These are phyloP conservation scores for Tetramorium alpestre DNA, from an alignment of 1,140 invertebrate species.

Conservation along the genomic window DNA sequence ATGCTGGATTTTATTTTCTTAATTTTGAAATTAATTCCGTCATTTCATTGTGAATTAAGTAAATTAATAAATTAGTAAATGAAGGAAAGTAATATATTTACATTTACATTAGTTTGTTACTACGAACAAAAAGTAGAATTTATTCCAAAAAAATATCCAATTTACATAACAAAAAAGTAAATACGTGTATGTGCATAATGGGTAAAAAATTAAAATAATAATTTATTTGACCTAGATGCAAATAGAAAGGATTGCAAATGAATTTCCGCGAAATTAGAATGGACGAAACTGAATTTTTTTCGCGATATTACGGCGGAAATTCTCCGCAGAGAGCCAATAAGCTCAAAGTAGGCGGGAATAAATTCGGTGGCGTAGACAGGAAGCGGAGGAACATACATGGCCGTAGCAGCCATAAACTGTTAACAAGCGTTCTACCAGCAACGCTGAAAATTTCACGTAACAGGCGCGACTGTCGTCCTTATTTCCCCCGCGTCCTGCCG, in stretches of 20 bases:
- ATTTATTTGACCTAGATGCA: constrained; percentile 27
- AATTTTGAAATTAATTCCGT: background rate
- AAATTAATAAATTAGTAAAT: background rate
- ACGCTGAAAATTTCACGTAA: constrained; percentile 57
- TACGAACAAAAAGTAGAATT: background rate
- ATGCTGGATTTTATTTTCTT: background rate
- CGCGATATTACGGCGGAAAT: constrained; percentile 2
- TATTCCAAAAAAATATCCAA: background rate
- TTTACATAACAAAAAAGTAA: background rate
- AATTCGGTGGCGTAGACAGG: constrained; percentile 44
- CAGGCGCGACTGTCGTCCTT: constrained; percentile 34
- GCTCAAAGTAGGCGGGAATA: constrained; percentile 43
- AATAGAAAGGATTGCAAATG: background rate
- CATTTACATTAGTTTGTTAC: background rate
- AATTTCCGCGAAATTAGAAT: background rate
- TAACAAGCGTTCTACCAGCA: constrained; percentile 45
- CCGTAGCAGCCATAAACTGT: constrained; percentile 50
- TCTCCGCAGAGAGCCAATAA: constrained; percentile 19
- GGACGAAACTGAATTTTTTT: background rate
- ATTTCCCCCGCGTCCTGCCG: constrained; percentile 42
- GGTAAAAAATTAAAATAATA: constrained; percentile 21
- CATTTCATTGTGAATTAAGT: background rate
- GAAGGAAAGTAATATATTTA: background rate
- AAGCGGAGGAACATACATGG: constrained; percentile 7
- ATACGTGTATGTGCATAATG: background rate